Base-by-base conservation (phyloP, 2,888 invertebrate species). In the Osedax frankpressi region DNA sequence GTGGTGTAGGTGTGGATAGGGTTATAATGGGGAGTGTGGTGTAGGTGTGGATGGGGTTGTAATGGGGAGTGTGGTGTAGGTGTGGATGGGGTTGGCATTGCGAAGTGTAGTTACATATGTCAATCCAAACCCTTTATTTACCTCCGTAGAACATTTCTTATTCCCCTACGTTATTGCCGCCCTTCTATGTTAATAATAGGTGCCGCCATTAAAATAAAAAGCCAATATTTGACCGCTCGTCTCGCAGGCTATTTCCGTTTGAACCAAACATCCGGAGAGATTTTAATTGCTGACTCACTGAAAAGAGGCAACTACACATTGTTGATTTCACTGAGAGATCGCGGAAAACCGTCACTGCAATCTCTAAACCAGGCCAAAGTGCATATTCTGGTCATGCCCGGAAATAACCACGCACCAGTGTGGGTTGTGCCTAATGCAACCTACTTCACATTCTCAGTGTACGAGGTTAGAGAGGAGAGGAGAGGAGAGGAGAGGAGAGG, bases 311-410 rank as follows among this genome's bases (percentile, higher is more conserved):
- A 85, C 30, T 89, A 89, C 78, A 85, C 86, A 28, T 85, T 92
- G 26, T 86, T 87, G 1, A 89, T 92, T n/a, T 88, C 89, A 76
- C 94, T 92, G 0, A 87, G 89, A 2, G 93, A 94, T 83, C 90
- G 91, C 0, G 86, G 85, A 24, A 75, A 74, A 25, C 72, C 76
- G 14, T 73, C 76, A 19, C 72, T 74, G 60, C 79, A 75, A 6
- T 6, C 44, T 11, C 11, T 11, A 3, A 76, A 80, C 28, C 75
- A 73, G 2, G 90, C 92, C 0, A 86, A 86, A n/a, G 89, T 93
- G 1, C 88, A 89, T 77, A 89, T 94, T 2, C 76, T 75, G 24
- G 80, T 84, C 0, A 73, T 78, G 3, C 79, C 79, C 28, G 79
- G 81, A 6, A 80, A 80, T 71, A 82, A 91, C 78, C 89, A 92